Evolutionary conservation across 2,888 invertebrate species (phyloP).

Genomic region (Orthosia cruda): DNA sequence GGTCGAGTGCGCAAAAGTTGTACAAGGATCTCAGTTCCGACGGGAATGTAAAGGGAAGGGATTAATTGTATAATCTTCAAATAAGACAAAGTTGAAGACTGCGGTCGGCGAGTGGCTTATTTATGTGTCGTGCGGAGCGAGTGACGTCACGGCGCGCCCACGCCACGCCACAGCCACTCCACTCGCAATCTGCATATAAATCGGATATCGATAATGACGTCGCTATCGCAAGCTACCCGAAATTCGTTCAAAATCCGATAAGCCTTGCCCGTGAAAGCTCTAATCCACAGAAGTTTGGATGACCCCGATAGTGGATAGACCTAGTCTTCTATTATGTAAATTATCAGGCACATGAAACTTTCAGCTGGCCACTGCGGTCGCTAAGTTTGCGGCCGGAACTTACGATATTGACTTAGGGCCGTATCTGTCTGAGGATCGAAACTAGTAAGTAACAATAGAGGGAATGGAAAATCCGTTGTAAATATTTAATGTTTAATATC

Average conservation of each 20-base stretch:
- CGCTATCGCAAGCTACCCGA: constrained; percentile 89
- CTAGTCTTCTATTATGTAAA: constrained; percentile 91
- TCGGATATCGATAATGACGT: constrained; percentile 91
- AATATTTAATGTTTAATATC: constrained; percentile 72
- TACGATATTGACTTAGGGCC: constrained; percentile 86
- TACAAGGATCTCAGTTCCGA: constrained; percentile 84
- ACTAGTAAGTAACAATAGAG: constrained; percentile 75
- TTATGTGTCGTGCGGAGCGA: constrained; percentile 77
- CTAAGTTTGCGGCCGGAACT: constrained; percentile 88
- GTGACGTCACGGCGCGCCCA: constrained; percentile 80
- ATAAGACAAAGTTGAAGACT: constrained; percentile 82
- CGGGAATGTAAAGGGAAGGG: constrained; percentile 83
- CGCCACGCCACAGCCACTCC: constrained; percentile 80
- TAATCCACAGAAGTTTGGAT: constrained; percentile 90
- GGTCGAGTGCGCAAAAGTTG: constrained; percentile 89
- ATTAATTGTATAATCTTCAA: constrained; percentile 85
- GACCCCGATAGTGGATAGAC: constrained; percentile 90
- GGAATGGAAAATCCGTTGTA: constrained; percentile 71
- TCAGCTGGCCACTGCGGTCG: constrained; percentile 85
- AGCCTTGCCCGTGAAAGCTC: constrained; percentile 89
- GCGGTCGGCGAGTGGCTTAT: constrained; percentile 80
- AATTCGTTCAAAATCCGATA: constrained; percentile 91
- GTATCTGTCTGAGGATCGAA: constrained; percentile 83
- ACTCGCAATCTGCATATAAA: constrained; percentile 91
- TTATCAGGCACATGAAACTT: constrained; percentile 90